A percentile compares a stretch with the other conserved stretches of the same genome.
phyloP scores from a whole-genome alignment of 2,113 vertebrate species.

The Leiothrix lutea region DNA sequence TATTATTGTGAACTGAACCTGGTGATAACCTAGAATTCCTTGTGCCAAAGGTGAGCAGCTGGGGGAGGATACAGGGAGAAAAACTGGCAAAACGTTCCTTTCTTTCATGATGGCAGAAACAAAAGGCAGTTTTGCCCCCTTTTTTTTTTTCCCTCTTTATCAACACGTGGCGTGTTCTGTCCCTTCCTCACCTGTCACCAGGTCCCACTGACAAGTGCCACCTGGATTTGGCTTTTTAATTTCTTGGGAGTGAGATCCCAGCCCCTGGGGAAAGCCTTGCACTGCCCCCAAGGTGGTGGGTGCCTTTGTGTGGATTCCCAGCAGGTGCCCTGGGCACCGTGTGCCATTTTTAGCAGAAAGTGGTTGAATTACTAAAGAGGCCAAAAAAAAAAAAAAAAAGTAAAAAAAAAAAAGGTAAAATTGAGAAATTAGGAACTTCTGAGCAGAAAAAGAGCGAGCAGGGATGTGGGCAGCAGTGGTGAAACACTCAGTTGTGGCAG shows the following conservation, averaged over 20 bases:
- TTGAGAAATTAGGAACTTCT: neutral
- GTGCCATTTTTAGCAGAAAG: neutral
- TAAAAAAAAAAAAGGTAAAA: neutral
- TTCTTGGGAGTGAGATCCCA: neutral
- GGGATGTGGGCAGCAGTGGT: neutral
- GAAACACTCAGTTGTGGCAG: neutral
- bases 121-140: neutral
- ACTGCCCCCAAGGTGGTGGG: neutral
- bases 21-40: constrained; percentile 11
- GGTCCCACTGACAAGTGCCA: neutral
- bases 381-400: neutral
- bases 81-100: neutral
- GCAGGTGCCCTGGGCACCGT: neutral
- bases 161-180: neutral
- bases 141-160: neutral
- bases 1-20: constrained; percentile 26
- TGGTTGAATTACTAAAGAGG: neutral
- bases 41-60: constrained; percentile 50
- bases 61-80: neutral
- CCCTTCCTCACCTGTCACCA: neutral
- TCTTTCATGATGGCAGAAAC: neutral
- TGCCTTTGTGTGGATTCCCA: neutral
- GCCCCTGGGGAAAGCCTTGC: neutral
- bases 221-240: neutral
- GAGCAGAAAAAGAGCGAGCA: neutral